Percentiles rank a stretch among this genome's conserved stretches.
These are phyloP conservation scores for Pseudois nayaur DNA, from an alignment of 2,113 vertebrate species.

Conservation along the genomic window DNA sequence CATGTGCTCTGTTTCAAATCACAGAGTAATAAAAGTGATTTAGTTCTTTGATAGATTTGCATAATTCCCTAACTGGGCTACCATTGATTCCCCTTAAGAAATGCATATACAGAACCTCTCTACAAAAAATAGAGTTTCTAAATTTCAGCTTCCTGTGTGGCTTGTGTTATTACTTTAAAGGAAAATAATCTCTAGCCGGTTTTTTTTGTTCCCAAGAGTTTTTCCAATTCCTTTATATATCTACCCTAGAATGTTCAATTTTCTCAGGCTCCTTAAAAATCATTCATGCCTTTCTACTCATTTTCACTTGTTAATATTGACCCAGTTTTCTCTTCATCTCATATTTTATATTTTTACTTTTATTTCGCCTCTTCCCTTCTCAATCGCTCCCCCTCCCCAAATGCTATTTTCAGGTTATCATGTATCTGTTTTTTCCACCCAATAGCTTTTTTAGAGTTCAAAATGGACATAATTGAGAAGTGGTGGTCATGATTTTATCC, in stretches of 20 bases:
- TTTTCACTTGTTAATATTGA: conserved; percentile 50
- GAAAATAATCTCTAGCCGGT: conserved; percentile 52
- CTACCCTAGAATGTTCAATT: conserved; percentile 43
- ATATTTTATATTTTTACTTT: background rate
- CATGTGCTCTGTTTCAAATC: conserved; percentile 45
- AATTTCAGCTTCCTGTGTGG: conserved; percentile 17
- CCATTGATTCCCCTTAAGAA: conserved; percentile 55
- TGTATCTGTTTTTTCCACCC: background rate
- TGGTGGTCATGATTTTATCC: background rate
- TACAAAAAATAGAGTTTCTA: conserved; percentile 42
- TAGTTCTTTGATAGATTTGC: conserved; percentile 50
- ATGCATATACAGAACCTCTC: background rate
- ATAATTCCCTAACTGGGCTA: conserved; percentile 54
- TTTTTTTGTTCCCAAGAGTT: background rate
- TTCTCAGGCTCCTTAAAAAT: conserved; percentile 43
- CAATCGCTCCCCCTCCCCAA: background rate
- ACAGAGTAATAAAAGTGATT: conserved; percentile 57
- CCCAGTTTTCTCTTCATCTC: conserved; percentile 10
- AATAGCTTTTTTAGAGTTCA: background rate
- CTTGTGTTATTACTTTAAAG: conserved; percentile 50
- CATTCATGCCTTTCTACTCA: background rate
- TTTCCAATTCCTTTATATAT: conserved; percentile 28
- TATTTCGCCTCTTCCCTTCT: background rate
- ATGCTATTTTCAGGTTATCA: background rate
- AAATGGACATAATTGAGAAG: background rate